Base-by-base conservation (phyloP, 2,113 vertebrate genomes). In the Numida meleagris region DNA sequence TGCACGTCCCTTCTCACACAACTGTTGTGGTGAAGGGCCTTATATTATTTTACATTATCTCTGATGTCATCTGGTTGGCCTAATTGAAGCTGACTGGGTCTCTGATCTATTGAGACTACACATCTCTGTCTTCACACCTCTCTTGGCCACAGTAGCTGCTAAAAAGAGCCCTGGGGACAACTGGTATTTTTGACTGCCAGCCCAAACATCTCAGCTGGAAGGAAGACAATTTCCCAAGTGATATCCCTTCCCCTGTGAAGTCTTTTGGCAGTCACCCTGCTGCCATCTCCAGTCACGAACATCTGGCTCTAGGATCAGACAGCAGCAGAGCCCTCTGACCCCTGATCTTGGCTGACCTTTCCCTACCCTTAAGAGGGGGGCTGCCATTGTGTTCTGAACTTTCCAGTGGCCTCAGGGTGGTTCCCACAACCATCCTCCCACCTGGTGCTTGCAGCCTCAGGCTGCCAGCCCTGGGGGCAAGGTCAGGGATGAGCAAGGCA, bases 81-180 rank as follows among this genome's bases (percentile, higher is more conserved):
- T 95, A 90, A 93, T 83, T 78, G 76, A 53, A 91, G n/a, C 31
- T 88, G 94, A 86, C 76, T 81, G 86, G 46, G 51, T 95, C 72
- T 90, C 94, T 93, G 73, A 88, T 90, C 91, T 93, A 78, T 81
- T 83, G 57, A 89, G 29, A 43, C 29, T 55, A 33, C 57, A 74
- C 68, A 72, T 61, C 57, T 90, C 51, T 90, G 34, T 83, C 89
- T 94, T 97, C 82, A 94, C 93, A 95, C 88, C 63, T 95, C 95
- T 80, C 46, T 81, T 95, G 89, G 91, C 82, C 61, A 61, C 72
- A 83, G 85, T 81, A 88, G 82, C 79, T 78, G 34, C 57, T 93
- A 68, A 68, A 83, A 94, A 40, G 85, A 88, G 73, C 95, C 65
- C 73, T 65, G 61, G 87, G 59, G 75, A 95, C 29, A 25, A 18